These are phyloP conservation scores for Melanaphis sacchari DNA, from an alignment of 1,140 invertebrate genomes.

Conservation along the genomic window DNA sequence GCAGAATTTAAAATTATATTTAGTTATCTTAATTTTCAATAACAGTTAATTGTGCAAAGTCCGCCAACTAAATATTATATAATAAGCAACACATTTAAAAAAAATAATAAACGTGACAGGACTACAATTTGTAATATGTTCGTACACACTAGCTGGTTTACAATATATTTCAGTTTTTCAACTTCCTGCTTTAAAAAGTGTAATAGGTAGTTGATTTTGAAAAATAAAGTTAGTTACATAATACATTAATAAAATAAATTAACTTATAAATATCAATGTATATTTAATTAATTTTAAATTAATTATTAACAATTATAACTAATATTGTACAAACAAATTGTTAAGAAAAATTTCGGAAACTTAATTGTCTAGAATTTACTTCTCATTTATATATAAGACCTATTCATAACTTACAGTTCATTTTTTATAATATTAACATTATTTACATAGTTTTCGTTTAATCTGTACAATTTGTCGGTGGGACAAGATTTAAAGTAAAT, in stretches of 20 bases:
- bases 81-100: not conserved
- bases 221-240: not conserved
- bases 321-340: not conserved
- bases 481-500: not conserved
- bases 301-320: not conserved
- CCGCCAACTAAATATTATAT: not conserved
- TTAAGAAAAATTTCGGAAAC: not conserved
- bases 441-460: not conserved
- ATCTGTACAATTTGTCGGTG: not conserved
- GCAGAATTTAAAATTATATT: not conserved
- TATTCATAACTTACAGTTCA: not conserved
- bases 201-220: not conserved
- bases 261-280: not conserved
- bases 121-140: not conserved
- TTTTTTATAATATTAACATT: conserved; percentile 11
- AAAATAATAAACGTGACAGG: not conserved
- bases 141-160: not conserved
- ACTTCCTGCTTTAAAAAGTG: not conserved
- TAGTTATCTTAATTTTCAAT: not conserved
- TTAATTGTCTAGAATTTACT: not conserved
- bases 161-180: not conserved
- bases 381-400: not conserved
- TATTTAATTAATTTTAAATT: too few species aligned
- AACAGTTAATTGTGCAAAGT: not conserved
- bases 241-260: not conserved